Evolutionary conservation across 2,113 vertebrate species (phyloP).

Genomic region (Jacana jacana): DNA sequence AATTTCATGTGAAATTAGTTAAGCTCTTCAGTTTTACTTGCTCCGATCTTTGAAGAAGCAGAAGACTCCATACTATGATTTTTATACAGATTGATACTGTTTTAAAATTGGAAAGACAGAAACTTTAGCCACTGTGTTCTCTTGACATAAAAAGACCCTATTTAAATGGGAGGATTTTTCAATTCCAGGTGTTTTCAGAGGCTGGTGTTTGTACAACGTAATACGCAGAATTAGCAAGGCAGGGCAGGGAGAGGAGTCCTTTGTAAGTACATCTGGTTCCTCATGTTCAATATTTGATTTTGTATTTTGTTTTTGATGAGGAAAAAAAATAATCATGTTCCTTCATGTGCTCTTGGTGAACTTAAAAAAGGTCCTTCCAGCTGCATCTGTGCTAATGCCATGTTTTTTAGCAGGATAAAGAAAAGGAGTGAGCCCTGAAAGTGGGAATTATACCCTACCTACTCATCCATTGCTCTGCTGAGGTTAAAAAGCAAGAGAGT

Average conservation of each 20-base stretch:
- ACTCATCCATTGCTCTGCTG: background rate
- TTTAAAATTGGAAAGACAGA: background rate
- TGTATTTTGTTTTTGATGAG: background rate
- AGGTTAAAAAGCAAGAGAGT: background rate
- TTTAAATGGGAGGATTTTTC: background rate
- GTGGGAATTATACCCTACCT: background rate
- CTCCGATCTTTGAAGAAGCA: background rate
- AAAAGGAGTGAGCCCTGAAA: background rate
- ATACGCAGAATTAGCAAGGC: background rate
- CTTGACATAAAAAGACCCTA: background rate
- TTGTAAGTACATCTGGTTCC: background rate
- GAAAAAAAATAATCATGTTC: background rate
- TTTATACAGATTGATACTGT: background rate
- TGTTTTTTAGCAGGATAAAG: background rate
- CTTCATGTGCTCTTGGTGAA: background rate
- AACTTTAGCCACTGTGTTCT: background rate
- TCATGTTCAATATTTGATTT: background rate
- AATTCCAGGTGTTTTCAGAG: background rate
- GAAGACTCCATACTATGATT: rapidly evolving
- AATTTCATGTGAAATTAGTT: background rate
- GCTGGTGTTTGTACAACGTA: background rate
- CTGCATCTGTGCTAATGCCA: background rate
- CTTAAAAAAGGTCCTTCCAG: background rate
- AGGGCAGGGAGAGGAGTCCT: background rate
- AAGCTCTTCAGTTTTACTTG: background rate